Conservation (phyloP, 1,140 invertebrate species). For the Agrypnia vestita region DNA sequence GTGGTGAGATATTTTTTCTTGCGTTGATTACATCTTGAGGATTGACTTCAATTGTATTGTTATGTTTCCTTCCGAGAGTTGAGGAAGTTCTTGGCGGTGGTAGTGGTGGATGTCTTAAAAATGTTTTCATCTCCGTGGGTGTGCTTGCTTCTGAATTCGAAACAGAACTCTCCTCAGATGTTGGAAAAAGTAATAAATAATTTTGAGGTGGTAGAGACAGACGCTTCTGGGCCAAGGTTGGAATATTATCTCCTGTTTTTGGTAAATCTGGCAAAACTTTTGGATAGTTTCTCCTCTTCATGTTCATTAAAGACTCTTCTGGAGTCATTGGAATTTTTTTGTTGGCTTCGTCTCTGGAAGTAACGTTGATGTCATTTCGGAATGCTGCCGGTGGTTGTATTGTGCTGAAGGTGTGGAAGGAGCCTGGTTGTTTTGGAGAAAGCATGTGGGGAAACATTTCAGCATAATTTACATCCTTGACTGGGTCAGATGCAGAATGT, state of each 20-base stretch:
- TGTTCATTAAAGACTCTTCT: slow-evolving; percentile 81
- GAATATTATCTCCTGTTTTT: slow-evolving; percentile 63
- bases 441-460: slow-evolving; percentile 67
- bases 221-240: slow-evolving; percentile 68
- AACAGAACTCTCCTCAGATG: slow-evolving; percentile 62
- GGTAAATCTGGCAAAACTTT: slow-evolving; percentile 86
- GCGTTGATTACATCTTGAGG: slow-evolving; percentile 66
- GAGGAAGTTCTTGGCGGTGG: slow-evolving; percentile 78
- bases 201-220: slow-evolving; percentile 72
- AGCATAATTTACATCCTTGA: slow-evolving; percentile 73
- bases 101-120: slow-evolving; percentile 73
- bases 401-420: slow-evolving; percentile 70
- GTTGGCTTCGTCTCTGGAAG: slow-evolving; percentile 73
- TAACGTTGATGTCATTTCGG: slow-evolving; percentile 82
- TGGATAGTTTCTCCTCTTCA: slow-evolving; percentile 85
- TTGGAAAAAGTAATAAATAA: slow-evolving; percentile 67
- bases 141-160: slow-evolving; percentile 67
- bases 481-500: slow-evolving; percentile 84
- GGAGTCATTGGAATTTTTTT: slow-evolving; percentile 71
- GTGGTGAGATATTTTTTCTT: slow-evolving; percentile 56
- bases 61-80: slow-evolving; percentile 73
- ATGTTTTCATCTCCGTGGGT: slow-evolving; percentile 63
- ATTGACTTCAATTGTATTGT: slow-evolving; percentile 62
- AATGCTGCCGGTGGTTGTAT: slow-evolving; percentile 72
- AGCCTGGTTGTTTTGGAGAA: slow-evolving; percentile 62